phyloP scores from a whole-genome alignment of 2,888 invertebrate genomes.

The Eilema griseolum region DNA sequence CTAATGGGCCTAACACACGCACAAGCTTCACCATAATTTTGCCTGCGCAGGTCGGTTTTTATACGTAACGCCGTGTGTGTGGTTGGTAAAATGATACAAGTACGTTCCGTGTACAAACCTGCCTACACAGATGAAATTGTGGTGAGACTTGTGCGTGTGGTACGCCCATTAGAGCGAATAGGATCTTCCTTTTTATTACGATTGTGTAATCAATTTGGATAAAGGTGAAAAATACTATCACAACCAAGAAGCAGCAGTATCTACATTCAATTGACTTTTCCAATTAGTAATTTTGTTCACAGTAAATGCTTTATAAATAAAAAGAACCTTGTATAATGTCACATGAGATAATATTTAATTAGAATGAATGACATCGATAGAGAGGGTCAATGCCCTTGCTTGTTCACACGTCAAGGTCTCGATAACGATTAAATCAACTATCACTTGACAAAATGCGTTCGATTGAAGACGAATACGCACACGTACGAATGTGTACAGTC shows the following conservation, averaged over 20 bases:
- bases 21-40: too few species aligned
- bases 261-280: neutral
- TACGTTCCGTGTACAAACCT: too few species aligned
- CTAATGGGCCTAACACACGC: too few species aligned
- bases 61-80: too few species aligned
- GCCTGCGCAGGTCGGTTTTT: too few species aligned
- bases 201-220: too few species aligned
- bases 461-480: neutral
- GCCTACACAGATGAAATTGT: too few species aligned
- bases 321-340: neutral
- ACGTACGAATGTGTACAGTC: too few species aligned
- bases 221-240: neutral
- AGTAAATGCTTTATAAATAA: neutral
- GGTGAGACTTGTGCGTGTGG: too few species aligned
- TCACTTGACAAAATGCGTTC: neutral
- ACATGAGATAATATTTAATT: neutral
- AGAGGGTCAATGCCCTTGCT: neutral
- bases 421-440: conserved; percentile 2
- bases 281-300: neutral
- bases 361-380: conserved; percentile 2
- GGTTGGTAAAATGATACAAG: too few species aligned
- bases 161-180: too few species aligned
- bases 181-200: too few species aligned
- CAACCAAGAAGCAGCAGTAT: neutral
- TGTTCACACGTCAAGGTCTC: neutral